phyloP scores from a whole-genome alignment of 2,113 vertebrate genomes.

The Gymnarchus niloticus region DNA sequence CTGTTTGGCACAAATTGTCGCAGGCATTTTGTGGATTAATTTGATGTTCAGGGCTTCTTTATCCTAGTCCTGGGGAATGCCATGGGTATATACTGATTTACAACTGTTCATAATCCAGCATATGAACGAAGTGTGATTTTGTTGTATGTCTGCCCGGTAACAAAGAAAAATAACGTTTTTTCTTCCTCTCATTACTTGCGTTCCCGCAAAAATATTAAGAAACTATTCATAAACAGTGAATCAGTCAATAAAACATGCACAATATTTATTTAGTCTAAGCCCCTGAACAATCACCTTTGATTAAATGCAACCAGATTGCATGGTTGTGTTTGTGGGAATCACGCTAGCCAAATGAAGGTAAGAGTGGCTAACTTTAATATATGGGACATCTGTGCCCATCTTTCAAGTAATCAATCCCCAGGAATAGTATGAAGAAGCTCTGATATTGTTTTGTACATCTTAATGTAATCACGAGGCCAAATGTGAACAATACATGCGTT shows the following conservation, averaged over 20 bases:
- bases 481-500: neutral
- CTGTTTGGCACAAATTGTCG: neutral
- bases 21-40: neutral
- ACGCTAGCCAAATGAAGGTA: neutral
- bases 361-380: neutral
- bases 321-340: neutral
- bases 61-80: neutral
- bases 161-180: neutral
- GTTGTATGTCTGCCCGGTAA: neutral
- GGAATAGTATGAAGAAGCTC: neutral
- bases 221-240: neutral
- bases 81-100: neutral
- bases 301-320: neutral
- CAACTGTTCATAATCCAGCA: neutral
- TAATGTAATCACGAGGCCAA: neutral
- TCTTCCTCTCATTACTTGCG: neutral
- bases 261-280: neutral
- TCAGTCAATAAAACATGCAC: neutral
- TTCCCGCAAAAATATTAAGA: neutral
- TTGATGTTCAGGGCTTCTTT: neutral
- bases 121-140: neutral
- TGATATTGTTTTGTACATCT: neutral
- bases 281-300: neutral
- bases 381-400: neutral
- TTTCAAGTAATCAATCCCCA: neutral